Conservation (phyloP, 2,113 vertebrate genomes). For the Ptilonorhynchus violaceus region DNA sequence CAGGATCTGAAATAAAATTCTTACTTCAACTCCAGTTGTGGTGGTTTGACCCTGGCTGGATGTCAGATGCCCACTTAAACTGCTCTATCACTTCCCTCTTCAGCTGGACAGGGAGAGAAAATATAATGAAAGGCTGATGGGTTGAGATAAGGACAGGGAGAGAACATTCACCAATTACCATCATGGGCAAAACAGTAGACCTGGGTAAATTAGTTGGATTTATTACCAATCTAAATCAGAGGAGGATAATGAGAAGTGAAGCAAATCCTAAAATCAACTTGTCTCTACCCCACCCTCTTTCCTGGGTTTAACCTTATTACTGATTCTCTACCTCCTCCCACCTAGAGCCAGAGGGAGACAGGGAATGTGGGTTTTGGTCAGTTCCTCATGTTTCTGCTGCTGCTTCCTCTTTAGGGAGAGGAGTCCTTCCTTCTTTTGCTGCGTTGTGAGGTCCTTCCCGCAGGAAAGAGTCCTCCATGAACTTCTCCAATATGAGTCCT, state of each 20-base stretch:
- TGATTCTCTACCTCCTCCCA: not conserved
- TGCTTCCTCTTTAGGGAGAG: not conserved
- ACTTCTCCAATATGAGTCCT: not conserved
- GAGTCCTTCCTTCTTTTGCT: not conserved
- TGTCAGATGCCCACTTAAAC: not conserved
- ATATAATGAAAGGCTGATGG: not conserved
- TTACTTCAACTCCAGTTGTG: not conserved
- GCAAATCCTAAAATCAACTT: not conserved
- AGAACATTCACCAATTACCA: not conserved
- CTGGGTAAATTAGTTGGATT: not conserved
- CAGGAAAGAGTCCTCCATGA: not conserved
- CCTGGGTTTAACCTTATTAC: not conserved
- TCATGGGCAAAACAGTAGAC: not conserved
- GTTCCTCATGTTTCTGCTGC: not conserved
- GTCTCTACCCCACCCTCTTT: not conserved
- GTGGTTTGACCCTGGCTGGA: not conserved
- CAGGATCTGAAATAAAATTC: not conserved
- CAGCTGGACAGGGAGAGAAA: not conserved
- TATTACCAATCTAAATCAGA: not conserved
- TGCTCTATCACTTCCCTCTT: not conserved
- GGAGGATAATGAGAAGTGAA: not conserved
- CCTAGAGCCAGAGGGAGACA: not conserved
- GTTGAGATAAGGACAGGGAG: not conserved
- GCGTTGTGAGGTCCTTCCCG: not conserved
- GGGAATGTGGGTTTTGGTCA: not conserved